phyloP scores from a whole-genome alignment of 2,888 invertebrate species.

The Tipula confusa region DNA sequence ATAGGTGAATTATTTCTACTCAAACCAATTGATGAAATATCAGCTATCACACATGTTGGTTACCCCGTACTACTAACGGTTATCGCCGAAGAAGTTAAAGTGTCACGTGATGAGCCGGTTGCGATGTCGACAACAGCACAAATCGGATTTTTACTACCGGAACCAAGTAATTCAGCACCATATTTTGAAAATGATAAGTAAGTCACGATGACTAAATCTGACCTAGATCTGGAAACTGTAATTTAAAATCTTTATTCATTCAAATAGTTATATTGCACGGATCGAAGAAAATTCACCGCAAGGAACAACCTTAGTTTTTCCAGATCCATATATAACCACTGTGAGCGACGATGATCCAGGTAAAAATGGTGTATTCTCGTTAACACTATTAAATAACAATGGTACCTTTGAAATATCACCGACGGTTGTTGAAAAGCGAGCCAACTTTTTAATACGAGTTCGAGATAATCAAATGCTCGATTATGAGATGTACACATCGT shows the following conservation, averaged over 20 bases:
- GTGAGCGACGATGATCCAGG: conserved; percentile 74
- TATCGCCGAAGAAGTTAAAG: conserved; percentile 78
- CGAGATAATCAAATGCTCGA: conserved; percentile 77
- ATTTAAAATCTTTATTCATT: no score
- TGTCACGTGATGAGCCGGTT: conserved; percentile 66
- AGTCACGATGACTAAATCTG: conserved; percentile 43
- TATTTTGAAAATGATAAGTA: conserved; percentile 76
- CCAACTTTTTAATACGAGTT: conserved; percentile 77
- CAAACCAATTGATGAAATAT: conserved; percentile 71
- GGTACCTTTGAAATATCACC: conserved; percentile 87
- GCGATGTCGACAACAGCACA: conserved; percentile 78
- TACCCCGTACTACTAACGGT: conserved; percentile 79
- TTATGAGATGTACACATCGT: conserved; percentile 73
- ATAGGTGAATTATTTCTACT: conserved; percentile 68
- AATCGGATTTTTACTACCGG: conserved; percentile 76
- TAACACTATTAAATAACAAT: conserved; percentile 73
- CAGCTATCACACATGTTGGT: conserved; percentile 74
- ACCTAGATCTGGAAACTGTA: conserved; percentile 29
- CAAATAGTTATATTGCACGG: conserved; percentile 64
- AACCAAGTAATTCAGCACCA: conserved; percentile 69
- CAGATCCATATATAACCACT: conserved; percentile 65
- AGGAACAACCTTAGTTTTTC: conserved; percentile 69
- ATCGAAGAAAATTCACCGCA: conserved; percentile 77
- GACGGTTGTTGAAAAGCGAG: conserved; percentile 70
- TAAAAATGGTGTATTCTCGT: conserved; percentile 77